Evolutionary conservation across 2,797 vertebrate genomes (phyloP).

Genomic region (Dromococcyx pavoninus): DNA sequence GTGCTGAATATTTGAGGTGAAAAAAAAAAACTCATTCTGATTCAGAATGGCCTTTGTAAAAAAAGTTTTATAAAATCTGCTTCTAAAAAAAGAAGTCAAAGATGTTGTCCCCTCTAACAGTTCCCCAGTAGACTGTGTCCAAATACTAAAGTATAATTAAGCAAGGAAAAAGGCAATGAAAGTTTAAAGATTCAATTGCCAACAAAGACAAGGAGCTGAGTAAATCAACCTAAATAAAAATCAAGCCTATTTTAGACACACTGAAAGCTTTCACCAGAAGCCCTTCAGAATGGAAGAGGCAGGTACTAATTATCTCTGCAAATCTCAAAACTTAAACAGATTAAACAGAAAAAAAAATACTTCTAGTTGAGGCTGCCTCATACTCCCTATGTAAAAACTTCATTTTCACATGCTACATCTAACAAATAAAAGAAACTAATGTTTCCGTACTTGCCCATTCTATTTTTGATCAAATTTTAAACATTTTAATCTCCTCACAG

Average conservation of each 20-base stretch:
- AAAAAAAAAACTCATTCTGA: not conserved
- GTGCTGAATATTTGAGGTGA: not conserved
- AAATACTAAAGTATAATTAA: not conserved
- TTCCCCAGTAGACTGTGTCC: not conserved
- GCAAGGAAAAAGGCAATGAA: not conserved
- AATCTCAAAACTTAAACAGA: not conserved
- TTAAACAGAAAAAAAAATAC: not conserved
- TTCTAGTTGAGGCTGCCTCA: not conserved
- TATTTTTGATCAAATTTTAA: constrained; percentile 2
- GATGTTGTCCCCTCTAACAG: not conserved
- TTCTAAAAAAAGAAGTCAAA: not conserved
- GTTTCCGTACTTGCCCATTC: not conserved
- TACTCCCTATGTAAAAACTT: not conserved
- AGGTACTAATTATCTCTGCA: not conserved
- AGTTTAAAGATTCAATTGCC: not conserved
- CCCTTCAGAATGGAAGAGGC: not conserved
- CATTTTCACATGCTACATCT: not conserved
- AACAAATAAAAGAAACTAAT: not conserved
- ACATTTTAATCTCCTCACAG: not conserved
- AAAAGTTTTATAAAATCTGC: not conserved
- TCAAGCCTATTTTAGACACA: not conserved
- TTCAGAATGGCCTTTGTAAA: not conserved
- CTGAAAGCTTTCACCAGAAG: not conserved
- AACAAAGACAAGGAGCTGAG: not conserved
- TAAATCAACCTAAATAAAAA: constrained; percentile 38